Percentiles rank a stretch among this genome's conserved stretches.
phyloP scores from a whole-genome alignment of 2,113 vertebrate genomes.

The Rostratula benghalensis region DNA sequence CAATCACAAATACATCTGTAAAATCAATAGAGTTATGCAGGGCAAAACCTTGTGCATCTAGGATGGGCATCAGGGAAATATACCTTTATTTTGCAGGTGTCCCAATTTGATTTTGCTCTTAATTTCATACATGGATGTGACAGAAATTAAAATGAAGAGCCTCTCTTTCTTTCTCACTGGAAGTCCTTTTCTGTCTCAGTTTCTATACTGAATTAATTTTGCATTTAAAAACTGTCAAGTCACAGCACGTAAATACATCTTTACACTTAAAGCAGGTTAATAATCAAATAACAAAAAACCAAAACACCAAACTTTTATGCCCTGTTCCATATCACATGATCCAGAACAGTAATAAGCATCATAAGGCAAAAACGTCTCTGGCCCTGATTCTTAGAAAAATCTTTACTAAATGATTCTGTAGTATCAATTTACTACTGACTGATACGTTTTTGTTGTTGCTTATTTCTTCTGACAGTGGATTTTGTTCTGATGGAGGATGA shows the following conservation, averaged over 20 bases:
- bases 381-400: background rate
- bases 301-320: background rate
- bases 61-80: background rate
- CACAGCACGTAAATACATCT: background rate
- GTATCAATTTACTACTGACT: background rate
- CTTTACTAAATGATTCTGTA: background rate
- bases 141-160: background rate
- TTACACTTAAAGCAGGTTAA: background rate
- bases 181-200: background rate
- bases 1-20: background rate
- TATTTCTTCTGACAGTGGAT: background rate
- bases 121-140: background rate
- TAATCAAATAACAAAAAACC: background rate
- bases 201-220: background rate
- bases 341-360: background rate
- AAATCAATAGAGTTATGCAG: background rate
- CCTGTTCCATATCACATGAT: background rate
- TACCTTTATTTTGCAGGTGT: background rate
- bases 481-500: background rate
- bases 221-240: background rate
- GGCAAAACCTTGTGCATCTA: background rate
- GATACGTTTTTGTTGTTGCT: background rate
- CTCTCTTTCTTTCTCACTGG: background rate
- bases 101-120: background rate
- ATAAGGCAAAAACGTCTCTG: background rate